phyloP scores from a whole-genome alignment of 2,797 vertebrate genomes.

The Sebastes steindachneri region DNA sequence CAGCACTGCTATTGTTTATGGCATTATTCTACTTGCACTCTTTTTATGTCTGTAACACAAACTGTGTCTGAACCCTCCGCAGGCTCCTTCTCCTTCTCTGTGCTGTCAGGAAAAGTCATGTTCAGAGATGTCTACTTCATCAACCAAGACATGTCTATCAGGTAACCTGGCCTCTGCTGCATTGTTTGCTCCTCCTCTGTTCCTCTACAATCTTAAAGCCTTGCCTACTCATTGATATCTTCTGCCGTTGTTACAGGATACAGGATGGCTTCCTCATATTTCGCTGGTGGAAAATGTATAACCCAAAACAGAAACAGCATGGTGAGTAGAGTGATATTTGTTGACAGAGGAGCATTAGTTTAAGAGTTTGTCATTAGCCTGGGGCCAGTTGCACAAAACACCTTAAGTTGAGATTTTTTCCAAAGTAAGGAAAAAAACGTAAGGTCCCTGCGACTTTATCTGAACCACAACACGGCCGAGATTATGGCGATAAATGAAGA shows the following conservation, averaged over 20 bases:
- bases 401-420: not conserved
- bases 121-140: conserved; percentile 98
- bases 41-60: not conserved
- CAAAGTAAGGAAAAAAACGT: not conserved
- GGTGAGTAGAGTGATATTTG: conserved; percentile 80
- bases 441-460: not conserved
- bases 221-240: not conserved
- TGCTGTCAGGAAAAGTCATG: conserved; percentile 99
- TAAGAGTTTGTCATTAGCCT: not conserved
- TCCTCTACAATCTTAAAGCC: not conserved
- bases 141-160: conserved; percentile 97
- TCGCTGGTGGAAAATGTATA: conserved; percentile 99
- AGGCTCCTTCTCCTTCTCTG: conserved; percentile 99
- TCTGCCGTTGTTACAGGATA: conserved; percentile 83
- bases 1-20: not conserved
- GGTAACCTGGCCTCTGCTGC: conserved; percentile 79
- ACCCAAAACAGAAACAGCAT: conserved; percentile 98
- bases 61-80: conserved; percentile 14
- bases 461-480: not conserved
- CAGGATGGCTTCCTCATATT: conserved; percentile 99
- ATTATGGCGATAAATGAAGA: not conserved
- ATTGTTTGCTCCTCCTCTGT: not conserved
- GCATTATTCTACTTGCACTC: not conserved
- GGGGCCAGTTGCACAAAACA: not conserved
- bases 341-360: not conserved